Conservation (phyloP, 2,113 vertebrate genomes). For the Dryoscopus gambensis region DNA sequence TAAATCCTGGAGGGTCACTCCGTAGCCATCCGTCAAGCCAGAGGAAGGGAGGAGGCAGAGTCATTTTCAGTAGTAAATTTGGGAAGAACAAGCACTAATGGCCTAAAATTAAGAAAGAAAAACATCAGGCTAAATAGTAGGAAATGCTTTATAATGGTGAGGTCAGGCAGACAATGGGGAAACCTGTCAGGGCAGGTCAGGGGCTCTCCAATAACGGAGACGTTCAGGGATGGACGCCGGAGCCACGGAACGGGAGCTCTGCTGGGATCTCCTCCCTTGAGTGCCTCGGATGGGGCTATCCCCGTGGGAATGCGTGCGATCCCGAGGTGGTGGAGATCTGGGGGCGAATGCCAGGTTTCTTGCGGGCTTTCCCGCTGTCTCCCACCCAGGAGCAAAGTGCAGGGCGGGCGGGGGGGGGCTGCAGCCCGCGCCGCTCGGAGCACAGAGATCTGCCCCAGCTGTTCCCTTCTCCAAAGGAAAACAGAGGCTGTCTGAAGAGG, state of each 20-base stretch:
- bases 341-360: neutral
- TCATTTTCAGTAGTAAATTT: conserved; percentile 63
- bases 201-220: conserved; percentile 4
- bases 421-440: neutral
- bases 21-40: conserved; percentile 32
- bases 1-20: conserved; percentile 59
- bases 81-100: conserved; percentile 66
- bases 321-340: neutral
- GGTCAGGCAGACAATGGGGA: conserved; percentile 64
- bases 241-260: neutral
- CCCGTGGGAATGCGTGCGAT: fast-evolving
- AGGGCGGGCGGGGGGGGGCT: fast-evolving
- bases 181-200: conserved; percentile 40
- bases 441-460: neutral
- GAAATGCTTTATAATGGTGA: conserved; percentile 61
- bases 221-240: neutral
- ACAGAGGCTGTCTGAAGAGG: neutral
- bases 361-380: neutral
- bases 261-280: neutral
- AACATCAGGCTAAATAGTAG: conserved; percentile 69
- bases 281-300: fast-evolving
- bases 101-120: conserved; percentile 68
- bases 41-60: conserved; percentile 68
- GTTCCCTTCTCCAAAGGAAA: neutral
- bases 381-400: neutral